These are phyloP conservation scores for Meda fulgida DNA, from an alignment of 2,797 vertebrate species.

Conservation along the genomic window DNA sequence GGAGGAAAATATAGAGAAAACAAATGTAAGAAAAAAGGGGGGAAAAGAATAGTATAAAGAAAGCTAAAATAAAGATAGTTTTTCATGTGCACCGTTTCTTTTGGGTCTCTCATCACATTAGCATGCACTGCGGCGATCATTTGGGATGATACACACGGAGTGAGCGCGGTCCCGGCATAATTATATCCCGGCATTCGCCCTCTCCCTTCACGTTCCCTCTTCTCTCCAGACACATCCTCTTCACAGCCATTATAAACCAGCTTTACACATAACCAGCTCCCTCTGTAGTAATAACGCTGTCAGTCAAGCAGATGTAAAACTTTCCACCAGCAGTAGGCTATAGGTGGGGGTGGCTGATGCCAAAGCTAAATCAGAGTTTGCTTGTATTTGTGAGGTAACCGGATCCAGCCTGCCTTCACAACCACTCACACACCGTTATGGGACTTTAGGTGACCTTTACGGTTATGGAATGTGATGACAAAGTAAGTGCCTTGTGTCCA, in stretches of 20 bases:
- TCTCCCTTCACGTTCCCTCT: conserved; percentile 16
- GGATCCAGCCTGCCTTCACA: conserved; percentile 9
- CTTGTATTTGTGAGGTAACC: neutral
- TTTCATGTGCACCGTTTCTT: neutral
- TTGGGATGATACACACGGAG: conserved; percentile 26
- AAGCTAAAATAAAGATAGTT: conserved; percentile 3
- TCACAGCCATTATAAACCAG: conserved; percentile 14
- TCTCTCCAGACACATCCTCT: conserved; percentile 27
- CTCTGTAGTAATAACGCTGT: conserved; percentile 19
- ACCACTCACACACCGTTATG: neutral
- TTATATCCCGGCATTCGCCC: conserved; percentile 53
- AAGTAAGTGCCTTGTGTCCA: neutral
- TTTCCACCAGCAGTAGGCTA: neutral
- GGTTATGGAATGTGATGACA: neutral
- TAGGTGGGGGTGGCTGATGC: neutral
- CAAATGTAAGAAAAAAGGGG: neutral
- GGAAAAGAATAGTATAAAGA: neutral
- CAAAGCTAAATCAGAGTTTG: neutral
- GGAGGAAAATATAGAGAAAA: neutral
- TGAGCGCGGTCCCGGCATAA: conserved; percentile 54
- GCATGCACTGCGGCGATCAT: conserved; percentile 53
- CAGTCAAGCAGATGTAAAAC: conserved; percentile 18
- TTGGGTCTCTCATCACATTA: conserved; percentile 50
- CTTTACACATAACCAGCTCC: conserved; percentile 30
- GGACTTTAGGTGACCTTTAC: neutral